Conservation (phyloP, 2,797 vertebrate genomes). For the Chiroxiphia lanceolata region DNA sequence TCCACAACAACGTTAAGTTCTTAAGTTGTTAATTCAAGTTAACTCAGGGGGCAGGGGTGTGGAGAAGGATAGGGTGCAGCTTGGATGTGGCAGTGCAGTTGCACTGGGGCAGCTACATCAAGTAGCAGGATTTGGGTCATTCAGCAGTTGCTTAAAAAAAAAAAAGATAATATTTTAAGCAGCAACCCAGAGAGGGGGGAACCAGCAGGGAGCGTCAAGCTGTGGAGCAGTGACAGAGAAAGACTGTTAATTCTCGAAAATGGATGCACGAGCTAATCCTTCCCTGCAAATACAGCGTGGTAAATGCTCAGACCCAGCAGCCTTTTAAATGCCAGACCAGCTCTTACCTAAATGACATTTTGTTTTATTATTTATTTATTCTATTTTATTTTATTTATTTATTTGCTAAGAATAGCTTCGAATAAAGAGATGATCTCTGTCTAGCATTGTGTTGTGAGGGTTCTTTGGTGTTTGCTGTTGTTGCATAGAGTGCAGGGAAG, state of each 20-base stretch:
- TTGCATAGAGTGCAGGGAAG: not conserved
- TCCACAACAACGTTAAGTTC: not conserved
- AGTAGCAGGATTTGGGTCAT: slow-evolving; percentile 38
- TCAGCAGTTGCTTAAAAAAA: not conserved
- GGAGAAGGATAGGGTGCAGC: rapidly evolving
- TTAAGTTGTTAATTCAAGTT: not conserved
- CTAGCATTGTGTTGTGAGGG: rapidly evolving
- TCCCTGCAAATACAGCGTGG: slow-evolving; percentile 2
- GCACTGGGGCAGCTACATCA: not conserved
- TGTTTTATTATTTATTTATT: slow-evolving; percentile 30
- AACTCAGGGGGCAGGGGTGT: not conserved
- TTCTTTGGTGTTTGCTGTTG: not conserved
- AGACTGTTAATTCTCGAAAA: slow-evolving; percentile 59
- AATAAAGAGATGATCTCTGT: not conserved
- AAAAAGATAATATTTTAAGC: slow-evolving; percentile 5
- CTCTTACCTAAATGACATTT: slow-evolving; percentile 38
- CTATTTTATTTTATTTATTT: not conserved
- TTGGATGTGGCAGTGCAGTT: not conserved
- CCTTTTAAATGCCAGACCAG: slow-evolving; percentile 39
- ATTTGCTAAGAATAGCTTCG: not conserved
- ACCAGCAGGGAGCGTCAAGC: not conserved
- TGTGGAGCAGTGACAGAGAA: not conserved
- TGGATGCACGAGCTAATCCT: slow-evolving; percentile 51
- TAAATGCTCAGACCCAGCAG: not conserved
- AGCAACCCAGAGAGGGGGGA: not conserved